Evolutionary conservation across 2,888 invertebrate genomes (phyloP).

Genomic region (Arctia plantaginis): DNA sequence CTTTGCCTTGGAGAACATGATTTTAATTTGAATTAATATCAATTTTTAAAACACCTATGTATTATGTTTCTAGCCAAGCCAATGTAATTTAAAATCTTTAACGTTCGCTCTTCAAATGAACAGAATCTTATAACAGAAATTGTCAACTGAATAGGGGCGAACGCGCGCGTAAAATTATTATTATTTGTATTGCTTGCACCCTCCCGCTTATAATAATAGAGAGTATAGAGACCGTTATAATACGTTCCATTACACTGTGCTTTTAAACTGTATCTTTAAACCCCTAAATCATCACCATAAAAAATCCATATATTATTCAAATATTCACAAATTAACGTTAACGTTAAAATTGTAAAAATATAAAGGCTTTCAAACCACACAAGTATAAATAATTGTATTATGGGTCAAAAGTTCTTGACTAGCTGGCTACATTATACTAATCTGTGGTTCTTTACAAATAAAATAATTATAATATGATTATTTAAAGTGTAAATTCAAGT

Average conservation of each 20-base stretch:
- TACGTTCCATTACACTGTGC: slow-evolving; percentile 48
- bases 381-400: no score
- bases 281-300: no score
- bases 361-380: no score
- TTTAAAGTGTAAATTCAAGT: not conserved
- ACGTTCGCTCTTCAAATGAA: slow-evolving; percentile 28
- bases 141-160: slow-evolving; percentile 26
- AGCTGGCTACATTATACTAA: no score
- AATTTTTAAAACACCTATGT: slow-evolving; percentile 7
- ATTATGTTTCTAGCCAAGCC: not conserved
- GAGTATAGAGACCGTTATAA: slow-evolving; percentile 60
- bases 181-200: slow-evolving; percentile 24
- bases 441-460: no score
- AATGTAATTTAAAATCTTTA: slow-evolving; percentile 22
- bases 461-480: not conserved
- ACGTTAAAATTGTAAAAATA: no score
- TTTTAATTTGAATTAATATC: slow-evolving; percentile 30
- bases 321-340: not conserved
- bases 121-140: slow-evolving; percentile 13
- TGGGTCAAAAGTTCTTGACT: not conserved
- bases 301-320: not conserved
- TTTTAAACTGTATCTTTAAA: no score
- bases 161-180: slow-evolving; percentile 57
- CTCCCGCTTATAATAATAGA: slow-evolving; percentile 22
- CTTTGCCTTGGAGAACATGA: slow-evolving; percentile 83